Evolutionary conservation across 92 coral and sea anemone species (phyloP), one percentile per base, ranked within the genome.

Genomic region (Epizoanthus scotinus): DNA sequence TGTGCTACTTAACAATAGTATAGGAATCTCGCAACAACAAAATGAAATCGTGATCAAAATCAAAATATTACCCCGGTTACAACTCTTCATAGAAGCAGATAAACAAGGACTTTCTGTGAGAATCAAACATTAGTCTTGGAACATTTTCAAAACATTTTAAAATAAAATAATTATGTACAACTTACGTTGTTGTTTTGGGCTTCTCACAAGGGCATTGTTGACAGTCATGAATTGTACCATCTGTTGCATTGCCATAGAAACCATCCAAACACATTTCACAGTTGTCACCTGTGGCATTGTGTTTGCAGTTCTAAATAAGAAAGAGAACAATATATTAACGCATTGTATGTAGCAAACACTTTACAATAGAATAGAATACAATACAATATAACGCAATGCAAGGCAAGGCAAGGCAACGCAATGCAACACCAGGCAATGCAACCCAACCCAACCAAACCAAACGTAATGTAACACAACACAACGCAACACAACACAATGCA

Each of bases 201-300:
- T 84, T 66, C 25, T 85, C 94, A 74, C 99, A 95, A 24, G 98
- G 99, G 53, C 99, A 95, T 34, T 81, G 83, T 38, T 82, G 91
- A 61, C 99, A 95, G 69, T 95, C 99, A 24, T 80, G 60, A n/a
- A 90, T 86, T 6, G 99, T 95, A 21, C 99, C 99, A 72, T 93
- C 93, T 25, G 92, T 93, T 2, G 99, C 99, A n/a, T 93, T 89
- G 63, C 99, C 99, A 89, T 95, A 93, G 94, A 91, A 93, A 87
- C 98, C 91, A 82, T 93, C 99, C 78, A 70, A 49, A 67, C 99
- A 95, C 52, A 81, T 72, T 87, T 93, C 89, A 63, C 99, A 95
- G 64, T 95, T 84, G 82, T 88, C 86, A 63, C 98, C 98, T 26
- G 99, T 93, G 8, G 99, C 89, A 63, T 93, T 95, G 88, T 95